A percentile compares a stretch with the other conserved stretches of the same genome.
These are phyloP conservation scores for Polymixis lichenea DNA, from an alignment of 2,888 invertebrate genomes.

Conservation along the genomic window DNA sequence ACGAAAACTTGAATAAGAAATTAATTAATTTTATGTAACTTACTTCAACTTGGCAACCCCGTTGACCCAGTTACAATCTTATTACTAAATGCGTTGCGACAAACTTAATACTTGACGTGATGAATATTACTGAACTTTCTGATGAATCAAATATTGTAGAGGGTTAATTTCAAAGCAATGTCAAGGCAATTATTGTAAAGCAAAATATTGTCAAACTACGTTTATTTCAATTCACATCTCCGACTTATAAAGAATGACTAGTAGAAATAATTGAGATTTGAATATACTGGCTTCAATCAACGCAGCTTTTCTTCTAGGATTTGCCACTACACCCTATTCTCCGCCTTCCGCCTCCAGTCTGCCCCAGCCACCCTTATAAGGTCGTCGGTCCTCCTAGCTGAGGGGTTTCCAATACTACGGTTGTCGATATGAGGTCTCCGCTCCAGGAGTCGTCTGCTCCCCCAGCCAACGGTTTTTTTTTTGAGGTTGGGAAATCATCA, in stretches of 20 bases:
- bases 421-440: too few species aligned
- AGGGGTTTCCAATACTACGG: too few species aligned
- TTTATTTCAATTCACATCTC: not conserved
- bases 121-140: slow-evolving; percentile 45
- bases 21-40: slow-evolving; percentile 52
- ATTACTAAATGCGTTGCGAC: slow-evolving; percentile 45
- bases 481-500: too few species aligned
- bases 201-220: not conserved
- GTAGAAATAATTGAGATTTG: not conserved
- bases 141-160: slow-evolving; percentile 26
- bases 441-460: too few species aligned
- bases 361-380: too few species aligned
- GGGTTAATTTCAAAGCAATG: not conserved
- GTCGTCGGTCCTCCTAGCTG: too few species aligned
- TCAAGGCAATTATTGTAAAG: not conserved
- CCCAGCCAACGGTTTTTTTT: too few species aligned
- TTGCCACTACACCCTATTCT: too few species aligned
- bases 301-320: too few species aligned
- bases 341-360: too few species aligned
- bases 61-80: slow-evolving; percentile 57
- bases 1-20: slow-evolving; percentile 36
- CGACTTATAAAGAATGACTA: not conserved
- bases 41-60: slow-evolving; percentile 34
- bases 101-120: slow-evolving; percentile 21
- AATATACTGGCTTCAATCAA: not conserved